Evolutionary conservation across 1,140 invertebrate genomes (phyloP), one percentile per base, ranked within the genome.

Genomic region (Tetramorium simillimum): DNA sequence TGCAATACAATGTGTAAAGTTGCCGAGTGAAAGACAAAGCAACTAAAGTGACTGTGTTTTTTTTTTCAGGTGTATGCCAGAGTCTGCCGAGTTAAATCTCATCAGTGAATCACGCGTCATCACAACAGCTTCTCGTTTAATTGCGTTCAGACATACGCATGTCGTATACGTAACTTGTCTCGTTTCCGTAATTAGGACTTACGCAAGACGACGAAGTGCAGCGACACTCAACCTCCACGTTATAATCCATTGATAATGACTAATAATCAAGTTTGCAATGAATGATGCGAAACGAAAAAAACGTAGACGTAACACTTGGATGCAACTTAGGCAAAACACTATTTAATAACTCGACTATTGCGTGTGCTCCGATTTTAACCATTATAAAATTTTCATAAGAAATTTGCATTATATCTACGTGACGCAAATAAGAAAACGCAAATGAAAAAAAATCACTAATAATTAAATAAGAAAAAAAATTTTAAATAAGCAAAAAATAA

Each of bases 151-250:
- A 43, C 14, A 16, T 53, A 51, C 16, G 16, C n/a, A 58, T 24
- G 37, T 67, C 16, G 0, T 43, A 12, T 67, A 65, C 18, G 46
- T 60, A 49, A 58, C 28, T 72, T 3, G 12, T 33, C 18, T 82
- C 7, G 18, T 18, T 6, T 80, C n/a, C 14, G 40, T 62, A 72
- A 82, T 58, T 82, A 58, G 51, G 4, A 43, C 67, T 84, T 84
- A 37, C 40, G 53, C 24, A 62, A 84, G 53, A 60, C 40, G 67
- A 0, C 24, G 18, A 82, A 56, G 24, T 60, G 43, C 67, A 46
- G 28, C 40, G 24, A 75, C 33, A 28, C 18, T 49, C 21, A 53
- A 60, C 37, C 37, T 82, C 24, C 24, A 18, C 21, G 12, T 28
- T 43, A 18, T 9, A n/a, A 53, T 53, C 21, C 46, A 0, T 51